Base-by-base conservation (phyloP, 1,140 invertebrate species). In the Drosophila saltans region DNA sequence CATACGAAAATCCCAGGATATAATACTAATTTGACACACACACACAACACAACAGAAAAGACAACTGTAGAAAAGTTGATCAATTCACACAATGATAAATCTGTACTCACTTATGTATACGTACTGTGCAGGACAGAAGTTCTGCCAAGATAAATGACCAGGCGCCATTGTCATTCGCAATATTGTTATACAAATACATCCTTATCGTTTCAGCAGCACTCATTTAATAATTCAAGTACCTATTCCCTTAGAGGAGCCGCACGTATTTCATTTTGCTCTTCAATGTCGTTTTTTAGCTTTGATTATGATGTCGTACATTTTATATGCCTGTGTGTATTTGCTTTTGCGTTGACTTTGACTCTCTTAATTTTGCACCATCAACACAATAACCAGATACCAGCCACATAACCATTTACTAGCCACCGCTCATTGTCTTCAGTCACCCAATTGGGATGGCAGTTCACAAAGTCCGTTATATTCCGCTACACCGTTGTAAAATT, bases 261-360 rank as follows among this genome's bases (percentile, higher is more conserved):
- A 62, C 60, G 60, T 62, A 62, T 62, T 28, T 62, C 41, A 30
- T 62, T 62, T 68, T 68, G 16, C 39, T 43, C 41, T 61, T 61
- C 40, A 67, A 58, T 58, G 58, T 68, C 57, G 66, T 68, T 41
- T 39, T 26, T 33, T 68, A 56, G 43, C 45, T 69, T 41, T 62
- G 41, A 45, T 41, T 61, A 52, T 64, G 43, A 52, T 48, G 60
- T 64, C 52, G 56, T 72, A n/a, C 21, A 28, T 24, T 55, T 59
- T 16, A 59, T 67, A 39, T 72, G 66, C 66, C 33, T 72, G 66
- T 67, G 16, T 55, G 36, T 67, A 60, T 30, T 65, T 66, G 28
- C 30, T 39, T 52, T 60, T 40, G 52, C 52, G 24, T 59, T 66
- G 16, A 21, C 41, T 66, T 58, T 7, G 56, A 33, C 2, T 16